Evolutionary conservation across 2,888 invertebrate species (phyloP).

Genomic region (Lydus trimaculatus): DNA sequence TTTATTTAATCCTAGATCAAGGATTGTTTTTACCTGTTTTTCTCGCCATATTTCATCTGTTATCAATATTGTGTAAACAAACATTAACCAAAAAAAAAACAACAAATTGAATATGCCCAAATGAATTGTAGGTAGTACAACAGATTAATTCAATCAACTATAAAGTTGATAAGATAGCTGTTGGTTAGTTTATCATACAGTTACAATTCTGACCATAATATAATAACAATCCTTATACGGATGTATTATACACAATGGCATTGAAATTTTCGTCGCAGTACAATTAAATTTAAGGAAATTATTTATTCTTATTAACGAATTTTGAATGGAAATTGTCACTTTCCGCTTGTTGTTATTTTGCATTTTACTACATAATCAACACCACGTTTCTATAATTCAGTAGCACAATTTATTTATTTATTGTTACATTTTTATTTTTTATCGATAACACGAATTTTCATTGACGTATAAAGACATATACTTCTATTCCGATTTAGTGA

Average conservation of each 20-base stretch:
- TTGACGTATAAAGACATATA: too few species aligned
- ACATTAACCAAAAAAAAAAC: neutral
- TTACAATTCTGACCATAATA: neutral
- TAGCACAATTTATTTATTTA: too few species aligned
- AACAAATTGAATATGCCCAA: neutral
- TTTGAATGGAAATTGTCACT: neutral
- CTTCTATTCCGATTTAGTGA: too few species aligned
- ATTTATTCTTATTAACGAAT: neutral
- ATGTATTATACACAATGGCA: neutral
- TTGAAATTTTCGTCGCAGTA: neutral
- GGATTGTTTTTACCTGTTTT: slow-evolving; percentile 1
- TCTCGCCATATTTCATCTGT: neutral
- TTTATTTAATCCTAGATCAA: neutral
- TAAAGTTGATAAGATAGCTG: too few species aligned
- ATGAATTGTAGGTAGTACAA: too few species aligned
- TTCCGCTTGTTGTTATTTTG: slow-evolving; percentile 2
- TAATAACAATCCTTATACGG: neutral
- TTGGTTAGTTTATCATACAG: neutral
- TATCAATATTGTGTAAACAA: neutral
- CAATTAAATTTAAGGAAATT: slow-evolving; percentile 1
- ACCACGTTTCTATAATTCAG: neutral
- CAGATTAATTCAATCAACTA: too few species aligned
- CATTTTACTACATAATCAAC: too few species aligned
- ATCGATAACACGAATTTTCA: too few species aligned
- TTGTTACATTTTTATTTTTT: too few species aligned